Conservation (phyloP, 2,113 vertebrate genomes). For the Stercorarius parasiticus region DNA sequence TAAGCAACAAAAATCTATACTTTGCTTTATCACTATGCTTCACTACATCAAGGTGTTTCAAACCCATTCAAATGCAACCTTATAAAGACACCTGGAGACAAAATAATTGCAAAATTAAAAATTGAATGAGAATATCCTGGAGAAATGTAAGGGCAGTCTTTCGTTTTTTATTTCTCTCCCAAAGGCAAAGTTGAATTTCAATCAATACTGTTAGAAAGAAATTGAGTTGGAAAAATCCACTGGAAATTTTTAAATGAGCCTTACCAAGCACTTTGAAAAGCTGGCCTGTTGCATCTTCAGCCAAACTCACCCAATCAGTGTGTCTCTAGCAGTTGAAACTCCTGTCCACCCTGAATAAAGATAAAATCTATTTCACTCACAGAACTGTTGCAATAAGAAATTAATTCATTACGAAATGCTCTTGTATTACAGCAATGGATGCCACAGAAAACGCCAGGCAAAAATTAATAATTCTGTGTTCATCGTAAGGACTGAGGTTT, state of each 20-base stretch:
- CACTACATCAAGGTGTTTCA: not conserved
- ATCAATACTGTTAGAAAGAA: not conserved
- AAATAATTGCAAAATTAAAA: not conserved
- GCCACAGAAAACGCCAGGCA: not conserved
- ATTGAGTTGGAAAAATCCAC: not conserved
- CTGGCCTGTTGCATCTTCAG: not conserved
- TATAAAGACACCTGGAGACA: not conserved
- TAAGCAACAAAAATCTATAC: not conserved
- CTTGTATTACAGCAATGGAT: not conserved
- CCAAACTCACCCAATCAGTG: not conserved
- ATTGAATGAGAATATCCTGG: not conserved
- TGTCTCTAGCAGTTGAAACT: not conserved
- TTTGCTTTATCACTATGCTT: not conserved
- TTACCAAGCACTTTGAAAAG: not conserved
- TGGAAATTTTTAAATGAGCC: not conserved
- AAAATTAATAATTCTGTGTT: not conserved
- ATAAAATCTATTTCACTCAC: not conserved
- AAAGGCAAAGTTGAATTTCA: not conserved
- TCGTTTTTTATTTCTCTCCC: not conserved
- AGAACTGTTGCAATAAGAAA: not conserved
- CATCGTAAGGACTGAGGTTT: not conserved
- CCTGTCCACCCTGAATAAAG: not conserved
- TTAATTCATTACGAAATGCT: not conserved
- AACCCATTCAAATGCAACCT: not conserved
- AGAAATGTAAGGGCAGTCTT: not conserved